phyloP scores from a whole-genome alignment of 2,888 invertebrate species.

The Cryptosula pallasiana region DNA sequence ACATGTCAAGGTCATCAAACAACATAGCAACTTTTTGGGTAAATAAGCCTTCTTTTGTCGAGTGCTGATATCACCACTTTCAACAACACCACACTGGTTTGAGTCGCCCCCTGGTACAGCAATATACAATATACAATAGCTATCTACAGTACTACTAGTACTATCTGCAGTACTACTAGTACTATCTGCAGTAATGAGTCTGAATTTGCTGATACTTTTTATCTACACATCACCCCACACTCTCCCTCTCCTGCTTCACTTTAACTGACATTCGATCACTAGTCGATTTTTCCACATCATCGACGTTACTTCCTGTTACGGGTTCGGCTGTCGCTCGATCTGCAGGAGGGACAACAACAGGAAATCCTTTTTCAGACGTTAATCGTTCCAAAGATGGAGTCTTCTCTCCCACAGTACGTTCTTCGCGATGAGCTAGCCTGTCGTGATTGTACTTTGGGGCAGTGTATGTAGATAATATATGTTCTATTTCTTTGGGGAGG shows the following conservation, averaged over 20 bases:
- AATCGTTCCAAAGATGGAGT: background rate
- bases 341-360: background rate
- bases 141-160: no score
- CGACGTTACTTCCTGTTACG: background rate
- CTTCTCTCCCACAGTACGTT: background rate
- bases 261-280: background rate
- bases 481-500: constrained; percentile 98
- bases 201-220: no score
- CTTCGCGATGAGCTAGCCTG: constrained; percentile 1
- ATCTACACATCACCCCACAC: background rate
- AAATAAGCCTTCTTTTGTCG: no score
- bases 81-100: no score
- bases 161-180: no score
- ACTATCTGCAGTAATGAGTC: no score
- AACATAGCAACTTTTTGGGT: no score
- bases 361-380: background rate
- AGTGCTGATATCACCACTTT: no score
- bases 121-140: no score
- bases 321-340: background rate
- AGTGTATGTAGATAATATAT: constrained; percentile 64
- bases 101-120: no score
- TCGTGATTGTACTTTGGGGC: constrained; percentile 23
- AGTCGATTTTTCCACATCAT: background rate
- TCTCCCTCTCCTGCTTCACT: constrained; percentile 19
- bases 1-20: no score